Evolutionary conservation across 2,113 vertebrate species (phyloP).

Genomic region (Hymenochirus boettgeri): DNA sequence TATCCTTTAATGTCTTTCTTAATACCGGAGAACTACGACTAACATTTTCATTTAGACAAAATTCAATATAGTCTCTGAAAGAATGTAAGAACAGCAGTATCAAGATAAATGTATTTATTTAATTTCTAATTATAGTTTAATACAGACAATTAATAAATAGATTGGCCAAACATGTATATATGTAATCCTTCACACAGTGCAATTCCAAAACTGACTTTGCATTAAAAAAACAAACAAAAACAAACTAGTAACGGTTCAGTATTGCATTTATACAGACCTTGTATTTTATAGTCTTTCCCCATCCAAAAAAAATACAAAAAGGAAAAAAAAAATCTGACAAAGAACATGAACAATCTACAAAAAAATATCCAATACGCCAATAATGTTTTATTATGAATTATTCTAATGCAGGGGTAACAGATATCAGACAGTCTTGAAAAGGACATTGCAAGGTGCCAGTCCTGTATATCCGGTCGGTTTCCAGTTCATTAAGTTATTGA

Average conservation of each 20-base stretch:
- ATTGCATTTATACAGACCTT: background rate
- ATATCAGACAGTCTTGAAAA: conserved; percentile 41
- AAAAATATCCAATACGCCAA: conserved; percentile 64
- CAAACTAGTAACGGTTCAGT: background rate
- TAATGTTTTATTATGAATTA: conserved; percentile 13
- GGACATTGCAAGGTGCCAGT: conserved; percentile 51
- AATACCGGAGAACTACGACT: no score
- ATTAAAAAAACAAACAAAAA: background rate
- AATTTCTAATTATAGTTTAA: background rate
- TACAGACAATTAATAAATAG: background rate
- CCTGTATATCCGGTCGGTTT: conserved; percentile 53
- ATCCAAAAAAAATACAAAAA: background rate
- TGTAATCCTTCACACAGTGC: conserved; percentile 24
- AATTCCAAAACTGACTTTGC: conserved; percentile 13
- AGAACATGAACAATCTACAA: conserved; percentile 39
- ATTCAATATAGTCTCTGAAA: no score
- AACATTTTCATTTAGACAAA: no score
- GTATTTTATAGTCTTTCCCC: background rate
- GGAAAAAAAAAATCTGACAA: no score
- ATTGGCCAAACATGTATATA: background rate
- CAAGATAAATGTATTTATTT: conserved; percentile 15
- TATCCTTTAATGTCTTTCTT: no score
- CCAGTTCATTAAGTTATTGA: conserved; percentile 54
- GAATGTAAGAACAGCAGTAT: conserved; percentile 9
- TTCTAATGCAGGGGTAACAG: background rate